Evolutionary conservation across 2,113 vertebrate genomes (phyloP), one percentile per base, ranked within the genome.

Genomic region (Lasiurus cinereus): DNA sequence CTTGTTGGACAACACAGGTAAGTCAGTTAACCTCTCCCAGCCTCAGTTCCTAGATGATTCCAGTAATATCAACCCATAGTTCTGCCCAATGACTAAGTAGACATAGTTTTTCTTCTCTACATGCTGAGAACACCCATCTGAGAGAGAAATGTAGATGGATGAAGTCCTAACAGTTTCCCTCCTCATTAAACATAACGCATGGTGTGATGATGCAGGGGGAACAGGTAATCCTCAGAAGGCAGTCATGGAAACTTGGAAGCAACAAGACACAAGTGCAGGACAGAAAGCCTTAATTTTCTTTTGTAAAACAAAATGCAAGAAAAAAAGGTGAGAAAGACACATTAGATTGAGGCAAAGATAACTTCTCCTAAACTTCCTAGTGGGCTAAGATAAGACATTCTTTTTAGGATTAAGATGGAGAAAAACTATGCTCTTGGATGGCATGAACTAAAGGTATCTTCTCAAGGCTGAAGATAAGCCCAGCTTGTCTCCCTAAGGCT

Each of bases 381-480:
- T 36, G 22, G 27, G 21, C 13, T 84, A 76, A 69, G 3, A 79
- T 19, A 80, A 52, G 24, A 43, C 22, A 69, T 48, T 92, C 27
- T 66, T 78, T 94, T 85, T 72, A 91, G 66, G 59, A 77, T 89
- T 90, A 80, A 83, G 16, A 62, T 46, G 14, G 27, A 90, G 33
- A 82, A 80, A 85, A 89, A n/a, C 8, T 52, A 64, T 92, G 72
- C 19, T 5, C 43, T 92, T 33, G 29, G 22, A 31, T 74, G 62
- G 50, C 33, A 90, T 36, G n/a, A 90, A 72, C 27, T 67, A 48
- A 79, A 90, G 64, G 14, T 10, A 31, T 73, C 16, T 27, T 90
- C 64, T 88, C 27, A 89, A 84, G 52, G 88, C 52, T 54, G 59
- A 88, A 83, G 43, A 56, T 11, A 87, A 94, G 36, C 10, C 19